These are phyloP conservation scores for Pseudomyrmex dendroicus DNA, from an alignment of 1,140 invertebrate species.

Conservation along the genomic window DNA sequence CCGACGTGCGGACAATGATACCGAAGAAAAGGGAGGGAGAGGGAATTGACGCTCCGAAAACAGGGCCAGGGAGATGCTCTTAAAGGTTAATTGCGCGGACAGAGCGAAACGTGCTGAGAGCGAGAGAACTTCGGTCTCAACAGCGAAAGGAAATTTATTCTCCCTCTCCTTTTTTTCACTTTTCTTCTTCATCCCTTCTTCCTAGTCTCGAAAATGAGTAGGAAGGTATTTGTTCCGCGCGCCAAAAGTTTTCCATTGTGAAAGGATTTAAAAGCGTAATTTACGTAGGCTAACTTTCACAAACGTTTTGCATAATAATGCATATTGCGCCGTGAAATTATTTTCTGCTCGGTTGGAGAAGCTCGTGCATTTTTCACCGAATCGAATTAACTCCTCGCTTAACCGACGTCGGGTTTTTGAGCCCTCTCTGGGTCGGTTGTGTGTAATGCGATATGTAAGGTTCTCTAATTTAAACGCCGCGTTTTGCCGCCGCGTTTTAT, in stretches of 20 bases:
- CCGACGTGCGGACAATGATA: not conserved
- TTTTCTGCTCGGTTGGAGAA: conserved; percentile 10
- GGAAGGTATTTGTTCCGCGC: too few species aligned
- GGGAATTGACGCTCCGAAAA: not conserved
- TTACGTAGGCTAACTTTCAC: conserved; percentile 26
- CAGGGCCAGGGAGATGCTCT: not conserved
- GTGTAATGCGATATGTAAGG: conserved; percentile 34
- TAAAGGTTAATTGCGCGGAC: conserved; percentile 37
- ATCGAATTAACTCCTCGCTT: conserved; percentile 22
- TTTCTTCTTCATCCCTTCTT: not conserved
- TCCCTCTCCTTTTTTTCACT: conserved; percentile 5
- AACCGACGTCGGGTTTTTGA: not conserved
- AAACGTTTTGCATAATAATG: conserved; percentile 50
- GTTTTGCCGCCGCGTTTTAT: conserved; percentile 9
- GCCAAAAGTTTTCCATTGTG: not conserved
- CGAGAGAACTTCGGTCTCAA: conserved; percentile 21
- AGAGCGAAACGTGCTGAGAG: not conserved
- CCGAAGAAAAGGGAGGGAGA: too few species aligned
- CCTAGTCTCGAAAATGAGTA: too few species aligned
- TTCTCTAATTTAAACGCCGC: conserved; percentile 11
- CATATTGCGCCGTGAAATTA: conserved; percentile 48
- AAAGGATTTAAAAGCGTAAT: conserved; percentile 47
- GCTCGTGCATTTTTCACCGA: conserved; percentile 38
- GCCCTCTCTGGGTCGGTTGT: not conserved
- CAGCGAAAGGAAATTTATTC: conserved; percentile 15